These are phyloP conservation scores for Isotomurus palustris DNA, from an alignment of 2,888 invertebrate genomes.

Conservation along the genomic window DNA sequence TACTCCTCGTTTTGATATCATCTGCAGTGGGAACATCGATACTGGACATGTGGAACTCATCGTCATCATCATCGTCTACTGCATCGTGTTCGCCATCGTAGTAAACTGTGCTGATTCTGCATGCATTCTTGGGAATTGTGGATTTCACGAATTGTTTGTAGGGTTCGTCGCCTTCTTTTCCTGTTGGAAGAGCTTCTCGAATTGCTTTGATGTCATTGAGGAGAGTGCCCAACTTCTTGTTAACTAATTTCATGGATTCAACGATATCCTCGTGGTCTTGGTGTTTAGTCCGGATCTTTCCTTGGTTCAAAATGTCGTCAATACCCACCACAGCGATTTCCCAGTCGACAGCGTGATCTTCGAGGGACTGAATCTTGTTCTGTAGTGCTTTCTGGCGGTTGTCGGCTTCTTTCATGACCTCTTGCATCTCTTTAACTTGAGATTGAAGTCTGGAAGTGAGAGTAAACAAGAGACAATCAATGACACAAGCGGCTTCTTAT, in stretches of 20 bases:
- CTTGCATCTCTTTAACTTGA: neutral
- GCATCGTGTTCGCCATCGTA: neutral
- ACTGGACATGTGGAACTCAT: slow-evolving; percentile 6
- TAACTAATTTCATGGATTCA: neutral
- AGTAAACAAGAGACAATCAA: neutral
- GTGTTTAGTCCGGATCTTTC: no score
- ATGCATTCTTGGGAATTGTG: neutral
- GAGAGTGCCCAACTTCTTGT: neutral
- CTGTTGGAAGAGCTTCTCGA: no score
- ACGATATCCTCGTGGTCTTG: no score
- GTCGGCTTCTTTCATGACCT: neutral
- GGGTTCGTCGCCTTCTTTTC: neutral
- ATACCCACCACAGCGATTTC: slow-evolving; percentile 5
- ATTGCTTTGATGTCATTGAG: neutral
- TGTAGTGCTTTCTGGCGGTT: neutral
- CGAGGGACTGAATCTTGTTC: neutral
- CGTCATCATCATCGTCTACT: slow-evolving; percentile 9
- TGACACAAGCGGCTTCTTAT: no score
- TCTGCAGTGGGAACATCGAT: slow-evolving; percentile 11
- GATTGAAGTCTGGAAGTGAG: neutral
- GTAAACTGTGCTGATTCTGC: slow-evolving; percentile 5
- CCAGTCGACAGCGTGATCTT: neutral
- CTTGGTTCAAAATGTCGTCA: slow-evolving; percentile 9
- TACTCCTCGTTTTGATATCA: slow-evolving; percentile 16
- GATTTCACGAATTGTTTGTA: slow-evolving; percentile 11